These are phyloP conservation scores for Podotricha telesiphe DNA, from an alignment of 2,888 invertebrate genomes.

Conservation along the genomic window DNA sequence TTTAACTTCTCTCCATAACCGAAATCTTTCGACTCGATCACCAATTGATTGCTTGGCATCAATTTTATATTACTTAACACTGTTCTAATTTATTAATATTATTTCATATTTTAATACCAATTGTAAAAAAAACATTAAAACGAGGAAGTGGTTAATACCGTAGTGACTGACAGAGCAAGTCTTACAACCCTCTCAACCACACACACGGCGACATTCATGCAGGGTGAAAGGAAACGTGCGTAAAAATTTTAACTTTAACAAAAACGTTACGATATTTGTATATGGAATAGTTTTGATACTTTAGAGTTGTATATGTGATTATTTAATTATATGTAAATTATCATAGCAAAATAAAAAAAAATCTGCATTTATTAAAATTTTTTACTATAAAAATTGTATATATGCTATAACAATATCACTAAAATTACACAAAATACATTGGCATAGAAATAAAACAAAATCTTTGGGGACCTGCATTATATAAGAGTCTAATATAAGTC, in stretches of 20 bases:
- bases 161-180: constrained; percentile 34
- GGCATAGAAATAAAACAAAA: too few relatives aligned
- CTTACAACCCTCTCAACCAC: constrained; percentile 30
- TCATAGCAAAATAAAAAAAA: too few relatives aligned
- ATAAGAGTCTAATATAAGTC: too few relatives aligned
- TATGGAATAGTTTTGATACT: constrained; percentile 59
- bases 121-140: constrained; percentile 21
- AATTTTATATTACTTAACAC: background rate
- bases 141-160: constrained; percentile 33
- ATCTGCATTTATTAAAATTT: background rate
- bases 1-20: background rate
- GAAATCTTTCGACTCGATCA: background rate
- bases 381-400: too few relatives aligned
- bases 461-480: too few relatives aligned
- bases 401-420: too few relatives aligned
- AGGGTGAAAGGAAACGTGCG: constrained; percentile 65
- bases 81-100: too few relatives aligned
- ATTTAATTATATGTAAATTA: too few relatives aligned
- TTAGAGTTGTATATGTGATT: constrained; percentile 34
- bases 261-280: constrained; percentile 52
- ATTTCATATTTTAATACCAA: background rate
- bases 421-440: too few relatives aligned
- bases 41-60: background rate
- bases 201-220: constrained; percentile 48
- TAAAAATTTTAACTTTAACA: constrained; percentile 59